Conservation (phyloP, 2,888 invertebrate genomes). For the Leptinotarsa peninsularis region DNA sequence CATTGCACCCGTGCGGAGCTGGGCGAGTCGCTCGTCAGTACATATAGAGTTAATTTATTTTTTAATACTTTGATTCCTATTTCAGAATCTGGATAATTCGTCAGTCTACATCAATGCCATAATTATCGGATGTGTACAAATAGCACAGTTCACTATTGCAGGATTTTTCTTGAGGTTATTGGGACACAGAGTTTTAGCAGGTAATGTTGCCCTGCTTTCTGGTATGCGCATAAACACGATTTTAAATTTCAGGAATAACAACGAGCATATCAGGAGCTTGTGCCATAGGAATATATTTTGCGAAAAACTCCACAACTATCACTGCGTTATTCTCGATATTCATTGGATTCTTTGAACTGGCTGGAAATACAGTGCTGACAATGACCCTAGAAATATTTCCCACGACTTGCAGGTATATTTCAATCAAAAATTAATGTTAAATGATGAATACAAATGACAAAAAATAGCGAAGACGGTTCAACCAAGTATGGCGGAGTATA, state of each 20-base stretch:
- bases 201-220: background rate
- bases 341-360: background rate
- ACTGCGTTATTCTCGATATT: background rate
- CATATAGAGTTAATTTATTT: background rate
- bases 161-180: background rate
- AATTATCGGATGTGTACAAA: conserved; percentile 40
- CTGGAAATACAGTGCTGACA: conserved; percentile 13
- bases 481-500: too few species aligned
- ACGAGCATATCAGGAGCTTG: background rate
- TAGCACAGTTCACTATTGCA: background rate
- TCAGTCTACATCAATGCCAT: conserved; percentile 51
- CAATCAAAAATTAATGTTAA: background rate
- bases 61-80: conserved; percentile 12
- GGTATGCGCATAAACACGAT: background rate
- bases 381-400: conserved; percentile 20
- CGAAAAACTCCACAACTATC: background rate
- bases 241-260: background rate
- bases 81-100: conserved; percentile 46
- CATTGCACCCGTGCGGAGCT: too few species aligned
- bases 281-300: background rate
- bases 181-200: background rate
- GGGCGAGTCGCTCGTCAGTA: too few species aligned
- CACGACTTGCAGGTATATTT: conserved; percentile 14
- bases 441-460: background rate
- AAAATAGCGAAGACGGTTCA: too few species aligned